Evolutionary conservation across 53 echinoderm and acorn worm genomes (phyloP).

Genomic region (Echinometra lucunter): DNA sequence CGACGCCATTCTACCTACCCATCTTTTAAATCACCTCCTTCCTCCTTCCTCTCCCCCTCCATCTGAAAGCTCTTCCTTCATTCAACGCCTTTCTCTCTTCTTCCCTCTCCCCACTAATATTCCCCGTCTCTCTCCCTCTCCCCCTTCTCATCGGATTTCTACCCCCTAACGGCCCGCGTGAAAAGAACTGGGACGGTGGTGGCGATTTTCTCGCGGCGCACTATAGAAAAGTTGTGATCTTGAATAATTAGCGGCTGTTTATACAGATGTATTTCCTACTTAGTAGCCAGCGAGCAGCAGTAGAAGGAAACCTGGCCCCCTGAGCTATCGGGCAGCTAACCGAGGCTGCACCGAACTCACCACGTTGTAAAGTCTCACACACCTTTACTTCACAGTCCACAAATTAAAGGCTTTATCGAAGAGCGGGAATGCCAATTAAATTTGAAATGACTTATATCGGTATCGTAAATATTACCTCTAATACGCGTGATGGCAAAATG

Average conservation of each 20-base stretch:
- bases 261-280: slow-evolving; percentile 72
- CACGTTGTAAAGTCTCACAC: slow-evolving; percentile 65
- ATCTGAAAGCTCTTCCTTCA: slow-evolving; percentile 3
- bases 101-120: background rate
- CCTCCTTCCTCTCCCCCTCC: slow-evolving; percentile 54
- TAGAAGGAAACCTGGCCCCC: slow-evolving; percentile 45
- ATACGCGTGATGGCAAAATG: too few species aligned
- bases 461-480: background rate
- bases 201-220: slow-evolving; percentile 68
- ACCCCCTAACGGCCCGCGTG: slow-evolving; percentile 40
- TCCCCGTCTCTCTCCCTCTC: background rate
- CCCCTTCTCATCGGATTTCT: slow-evolving; percentile 60
- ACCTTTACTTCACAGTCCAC: slow-evolving; percentile 52
- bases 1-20: slow-evolving; percentile 58
- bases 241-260: slow-evolving; percentile 73
- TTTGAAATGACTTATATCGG: background rate
- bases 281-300: slow-evolving; percentile 40
- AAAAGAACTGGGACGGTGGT: slow-evolving; percentile 36
- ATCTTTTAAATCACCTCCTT: slow-evolving; percentile 54
- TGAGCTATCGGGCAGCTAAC: slow-evolving; percentile 45
- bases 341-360: slow-evolving; percentile 44
- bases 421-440: background rate
- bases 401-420: background rate
- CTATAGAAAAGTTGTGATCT: slow-evolving; percentile 66
- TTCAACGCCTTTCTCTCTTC: slow-evolving; percentile 51